These are phyloP conservation scores for Enteromius mattozi DNA, from an alignment of 2,797 vertebrate genomes.

Conservation along the genomic window DNA sequence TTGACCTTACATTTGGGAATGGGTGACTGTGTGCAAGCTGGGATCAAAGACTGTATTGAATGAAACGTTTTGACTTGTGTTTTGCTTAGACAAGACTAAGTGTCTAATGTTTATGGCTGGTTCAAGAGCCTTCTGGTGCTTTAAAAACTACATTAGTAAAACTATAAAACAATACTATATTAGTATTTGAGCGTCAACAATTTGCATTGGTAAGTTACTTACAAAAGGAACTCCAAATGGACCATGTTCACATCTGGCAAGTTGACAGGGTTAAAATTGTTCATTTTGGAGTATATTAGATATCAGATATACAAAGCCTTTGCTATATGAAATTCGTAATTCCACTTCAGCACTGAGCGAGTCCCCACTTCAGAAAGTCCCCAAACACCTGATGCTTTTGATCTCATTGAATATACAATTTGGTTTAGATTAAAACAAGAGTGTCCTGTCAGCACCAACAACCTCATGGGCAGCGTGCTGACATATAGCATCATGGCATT, in stretches of 20 bases:
- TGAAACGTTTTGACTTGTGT: constrained; percentile 22
- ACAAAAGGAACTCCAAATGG: not conserved
- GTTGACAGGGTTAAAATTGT: not conserved
- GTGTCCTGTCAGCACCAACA: not conserved
- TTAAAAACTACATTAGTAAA: not conserved
- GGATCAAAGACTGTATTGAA: constrained; percentile 28
- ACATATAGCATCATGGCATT: too few relatives aligned
- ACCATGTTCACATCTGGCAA: not conserved
- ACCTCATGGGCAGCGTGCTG: too few relatives aligned
- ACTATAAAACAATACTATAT: too few relatives aligned
- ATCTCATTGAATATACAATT: constrained; percentile 9
- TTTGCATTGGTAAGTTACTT: not conserved
- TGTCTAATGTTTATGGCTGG: not conserved
- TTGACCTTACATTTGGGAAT: constrained; percentile 66
- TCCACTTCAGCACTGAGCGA: constrained; percentile 11
- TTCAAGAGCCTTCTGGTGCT: constrained; percentile 6
- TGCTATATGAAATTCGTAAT: constrained; percentile 28
- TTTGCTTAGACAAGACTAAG: not conserved
- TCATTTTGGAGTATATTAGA: not conserved
- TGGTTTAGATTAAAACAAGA: constrained; percentile 27
- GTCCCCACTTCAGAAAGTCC: constrained; percentile 14
- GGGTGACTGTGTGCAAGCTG: constrained; percentile 26
- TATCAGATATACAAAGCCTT: constrained; percentile 30
- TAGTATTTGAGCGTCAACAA: constrained; percentile 3
- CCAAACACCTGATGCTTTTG: constrained; percentile 41